A percentile compares a stretch with the other conserved stretches of the same genome.
phyloP scores from a whole-genome alignment of 1,140 invertebrate species.

The Eciton burchellii region DNA sequence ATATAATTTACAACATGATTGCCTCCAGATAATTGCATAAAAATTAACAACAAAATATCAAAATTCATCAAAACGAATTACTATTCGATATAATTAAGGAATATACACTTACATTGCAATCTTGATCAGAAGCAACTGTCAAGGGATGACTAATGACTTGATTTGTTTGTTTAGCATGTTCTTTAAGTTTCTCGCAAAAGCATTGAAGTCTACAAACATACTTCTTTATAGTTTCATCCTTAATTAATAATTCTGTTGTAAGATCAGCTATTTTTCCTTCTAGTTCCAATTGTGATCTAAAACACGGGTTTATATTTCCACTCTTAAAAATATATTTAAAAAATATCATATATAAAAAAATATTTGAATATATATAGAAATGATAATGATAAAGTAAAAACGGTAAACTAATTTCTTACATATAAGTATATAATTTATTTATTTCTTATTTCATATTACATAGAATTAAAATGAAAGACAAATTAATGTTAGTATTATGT shows the following conservation, averaged over 20 bases:
- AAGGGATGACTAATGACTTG: constrained; percentile 56
- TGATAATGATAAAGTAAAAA: too few species aligned
- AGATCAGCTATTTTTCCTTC: constrained; percentile 71
- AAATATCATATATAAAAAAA: too few species aligned
- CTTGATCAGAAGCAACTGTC: constrained; percentile 48
- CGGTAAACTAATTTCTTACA: too few species aligned
- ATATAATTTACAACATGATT: constrained; percentile 62
- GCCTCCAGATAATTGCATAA: constrained; percentile 52
- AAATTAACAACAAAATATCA: constrained; percentile 1
- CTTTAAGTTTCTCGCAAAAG: constrained; percentile 72
- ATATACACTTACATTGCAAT: constrained; percentile 73
- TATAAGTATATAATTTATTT: too few species aligned
- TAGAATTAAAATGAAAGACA: too few species aligned
- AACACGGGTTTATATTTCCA: constrained; percentile 14
- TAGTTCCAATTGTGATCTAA: constrained; percentile 72
- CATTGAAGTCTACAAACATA: constrained; percentile 69
- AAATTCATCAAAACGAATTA: constrained; percentile 30
- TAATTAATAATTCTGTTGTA: constrained; percentile 64
- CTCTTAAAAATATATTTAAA: background rate
- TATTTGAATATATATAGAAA: too few species aligned
- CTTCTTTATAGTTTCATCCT: constrained; percentile 72
- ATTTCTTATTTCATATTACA: too few species aligned
- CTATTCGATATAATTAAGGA: constrained; percentile 28
- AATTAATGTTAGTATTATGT: too few species aligned
- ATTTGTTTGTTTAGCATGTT: constrained; percentile 63